Evolutionary conservation across 2,797 vertebrate genomes (phyloP).

Genomic region (Sarcophilus harrisii): DNA sequence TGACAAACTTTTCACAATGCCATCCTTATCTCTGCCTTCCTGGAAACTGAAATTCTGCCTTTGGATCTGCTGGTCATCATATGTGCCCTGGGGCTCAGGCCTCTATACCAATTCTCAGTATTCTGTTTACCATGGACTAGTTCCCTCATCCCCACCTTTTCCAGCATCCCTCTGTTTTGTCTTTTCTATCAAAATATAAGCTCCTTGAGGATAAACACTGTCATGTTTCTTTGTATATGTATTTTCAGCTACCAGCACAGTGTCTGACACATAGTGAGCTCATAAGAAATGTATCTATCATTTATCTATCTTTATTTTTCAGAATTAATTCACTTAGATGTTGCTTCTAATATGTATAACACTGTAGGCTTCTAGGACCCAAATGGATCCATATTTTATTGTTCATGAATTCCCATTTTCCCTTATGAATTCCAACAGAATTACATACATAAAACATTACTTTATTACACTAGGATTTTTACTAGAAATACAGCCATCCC

Average conservation of each 20-base stretch:
- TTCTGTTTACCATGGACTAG: not conserved
- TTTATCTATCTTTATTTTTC: not conserved
- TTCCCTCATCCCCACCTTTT: not conserved
- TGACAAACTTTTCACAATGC: not conserved
- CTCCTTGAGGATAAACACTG: not conserved
- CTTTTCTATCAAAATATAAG: not conserved
- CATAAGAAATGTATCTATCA: not conserved
- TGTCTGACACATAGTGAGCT: not conserved
- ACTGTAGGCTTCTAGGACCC: not conserved
- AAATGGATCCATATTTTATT: not conserved
- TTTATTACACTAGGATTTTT: not conserved
- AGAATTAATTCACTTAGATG: not conserved
- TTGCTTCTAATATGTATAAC: not conserved
- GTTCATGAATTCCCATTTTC: not conserved
- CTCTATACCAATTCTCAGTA: not conserved
- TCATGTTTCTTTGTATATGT: not conserved
- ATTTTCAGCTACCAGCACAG: not conserved
- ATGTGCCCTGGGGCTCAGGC: not conserved
- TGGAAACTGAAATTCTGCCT: not conserved
- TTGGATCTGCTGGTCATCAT: not conserved
- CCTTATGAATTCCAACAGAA: not conserved
- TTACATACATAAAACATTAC: not conserved
- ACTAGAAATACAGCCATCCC: not conserved
- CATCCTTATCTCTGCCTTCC: not conserved
- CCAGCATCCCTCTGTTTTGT: not conserved